Base-by-base conservation (phyloP, 2,797 vertebrate species). In the Lerista edwardsae region DNA sequence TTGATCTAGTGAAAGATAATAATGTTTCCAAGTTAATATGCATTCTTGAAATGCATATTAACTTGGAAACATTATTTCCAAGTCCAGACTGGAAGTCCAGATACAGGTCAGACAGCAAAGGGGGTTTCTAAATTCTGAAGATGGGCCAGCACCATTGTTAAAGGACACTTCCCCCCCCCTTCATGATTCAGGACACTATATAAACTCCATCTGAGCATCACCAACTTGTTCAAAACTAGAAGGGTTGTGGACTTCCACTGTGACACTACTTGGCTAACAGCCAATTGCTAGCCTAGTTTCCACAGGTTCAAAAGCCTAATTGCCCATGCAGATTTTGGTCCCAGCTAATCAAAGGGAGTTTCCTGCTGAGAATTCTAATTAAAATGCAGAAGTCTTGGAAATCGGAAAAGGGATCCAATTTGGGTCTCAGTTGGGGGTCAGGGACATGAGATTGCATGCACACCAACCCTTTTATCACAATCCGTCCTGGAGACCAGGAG, bases 341-440 rank as follows among this genome's bases (percentile, higher is more conserved):
- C 61, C 62, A 74, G 11, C 27, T 74, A 85, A 85, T 80, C 69
- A 85, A 79, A 80, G 57, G 12, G 27, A 41, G 61, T 25, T 61
- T 86, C 79, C 79, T 64, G 55, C 29, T 55, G 84, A 81, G 65
- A 51, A 47, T 62, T 61, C 76, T 71, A 85, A 79, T 85, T 85
- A 85, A 80, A 34, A n/a, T 74, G 61, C 69, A 80, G 57, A 75
- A 29, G 19, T 86, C 79, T 71, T 61, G 79, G 73, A 76, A 86
- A 81, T 81, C 81, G 36, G 79, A 76, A 62, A 78, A 81, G 64
- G 6, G 65, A 69, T 75, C 55, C 74, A 76, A 69, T 81, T 71
- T 76, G 75, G 14, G 69, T 10, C 77, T 85, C 77, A 41, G 69
- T 15, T 79, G 44, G 77, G 71, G 69, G 31, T 36, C 59, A 57